Conservation (phyloP, 2,888 invertebrate species). For the Drosophila quasianomalipes region DNA sequence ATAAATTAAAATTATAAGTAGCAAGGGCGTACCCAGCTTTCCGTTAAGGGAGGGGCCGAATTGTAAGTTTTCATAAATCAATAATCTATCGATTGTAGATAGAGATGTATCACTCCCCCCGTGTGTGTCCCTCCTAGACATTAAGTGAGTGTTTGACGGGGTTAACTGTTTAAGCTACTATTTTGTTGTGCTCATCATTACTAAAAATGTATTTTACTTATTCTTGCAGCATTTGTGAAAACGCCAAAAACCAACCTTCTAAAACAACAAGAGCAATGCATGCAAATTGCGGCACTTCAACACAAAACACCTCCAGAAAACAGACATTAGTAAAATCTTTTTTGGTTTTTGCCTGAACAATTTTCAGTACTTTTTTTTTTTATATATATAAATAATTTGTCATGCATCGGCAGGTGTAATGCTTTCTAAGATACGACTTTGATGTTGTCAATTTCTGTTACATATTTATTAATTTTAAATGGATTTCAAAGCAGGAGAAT, state of each 20-base stretch:
- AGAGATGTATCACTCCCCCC: neutral
- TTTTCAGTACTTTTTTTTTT: constrained; percentile 7
- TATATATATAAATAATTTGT: constrained; percentile 16
- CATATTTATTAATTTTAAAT: constrained; percentile 27
- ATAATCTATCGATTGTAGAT: neutral
- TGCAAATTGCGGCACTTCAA: constrained; percentile 59
- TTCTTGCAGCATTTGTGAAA: constrained; percentile 73
- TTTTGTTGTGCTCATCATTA: constrained; percentile 35
- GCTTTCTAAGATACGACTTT: constrained; percentile 28
- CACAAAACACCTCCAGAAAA: constrained; percentile 39
- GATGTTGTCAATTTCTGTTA: constrained; percentile 23
- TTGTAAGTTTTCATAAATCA: neutral
- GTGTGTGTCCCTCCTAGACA: neutral
- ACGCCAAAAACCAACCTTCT: constrained; percentile 57
- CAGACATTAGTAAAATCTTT: constrained; percentile 10
- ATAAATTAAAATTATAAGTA: constrained; percentile 19
- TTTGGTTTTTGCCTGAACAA: constrained; percentile 1
- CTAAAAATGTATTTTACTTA: constrained; percentile 46
- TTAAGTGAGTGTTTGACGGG: constrained; percentile 42
- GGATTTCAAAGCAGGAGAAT: constrained; percentile 34
- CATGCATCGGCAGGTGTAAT: constrained; percentile 26
- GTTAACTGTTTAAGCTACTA: constrained; percentile 21
- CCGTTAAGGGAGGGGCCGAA: neutral
- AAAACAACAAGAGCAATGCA: constrained; percentile 69
- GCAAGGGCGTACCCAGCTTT: neutral